Percentiles rank a stretch among this genome's conserved stretches.
Evolutionary conservation across 2,113 vertebrate species (phyloP).

Genomic region (Solea senegalensis): DNA sequence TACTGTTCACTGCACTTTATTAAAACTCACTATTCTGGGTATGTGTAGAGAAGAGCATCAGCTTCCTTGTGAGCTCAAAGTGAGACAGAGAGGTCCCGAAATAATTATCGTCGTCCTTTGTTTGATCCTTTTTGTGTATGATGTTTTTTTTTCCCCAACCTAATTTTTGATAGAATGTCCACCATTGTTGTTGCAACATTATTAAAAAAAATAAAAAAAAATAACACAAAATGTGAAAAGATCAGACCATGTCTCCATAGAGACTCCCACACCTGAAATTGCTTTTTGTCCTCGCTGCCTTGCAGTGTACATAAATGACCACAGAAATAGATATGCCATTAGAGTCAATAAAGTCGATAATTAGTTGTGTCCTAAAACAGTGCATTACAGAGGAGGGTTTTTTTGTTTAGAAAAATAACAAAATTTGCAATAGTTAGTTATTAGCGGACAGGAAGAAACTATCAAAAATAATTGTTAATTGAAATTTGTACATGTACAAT

Average conservation of each 20-base stretch:
- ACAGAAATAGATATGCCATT: not conserved
- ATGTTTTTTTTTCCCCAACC: not conserved
- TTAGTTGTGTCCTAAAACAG: too few relatives aligned
- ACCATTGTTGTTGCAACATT: not conserved
- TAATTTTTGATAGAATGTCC: not conserved
- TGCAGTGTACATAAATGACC: not conserved
- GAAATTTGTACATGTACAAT: too few relatives aligned
- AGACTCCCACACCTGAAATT: not conserved
- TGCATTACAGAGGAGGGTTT: too few relatives aligned
- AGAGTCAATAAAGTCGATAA: too few relatives aligned
- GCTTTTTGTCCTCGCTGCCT: not conserved
- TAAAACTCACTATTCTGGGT: too few relatives aligned
- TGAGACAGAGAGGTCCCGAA: not conserved
- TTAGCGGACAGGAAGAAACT: too few relatives aligned
- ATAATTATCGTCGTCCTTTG: not conserved
- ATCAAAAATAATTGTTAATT: too few relatives aligned
- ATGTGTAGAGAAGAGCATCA: too few relatives aligned
- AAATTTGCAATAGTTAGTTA: too few relatives aligned
- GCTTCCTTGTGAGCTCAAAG: not conserved
- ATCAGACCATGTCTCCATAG: constrained; percentile 6
- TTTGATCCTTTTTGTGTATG: not conserved
- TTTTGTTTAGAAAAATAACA: too few relatives aligned
- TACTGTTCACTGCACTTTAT: too few relatives aligned
- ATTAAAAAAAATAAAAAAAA: not conserved
- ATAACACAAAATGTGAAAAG: not conserved